Evolutionary conservation across 2,888 invertebrate genomes (phyloP), one percentile per base, ranked within the genome.

Genomic region (Villa cingulata): DNA sequence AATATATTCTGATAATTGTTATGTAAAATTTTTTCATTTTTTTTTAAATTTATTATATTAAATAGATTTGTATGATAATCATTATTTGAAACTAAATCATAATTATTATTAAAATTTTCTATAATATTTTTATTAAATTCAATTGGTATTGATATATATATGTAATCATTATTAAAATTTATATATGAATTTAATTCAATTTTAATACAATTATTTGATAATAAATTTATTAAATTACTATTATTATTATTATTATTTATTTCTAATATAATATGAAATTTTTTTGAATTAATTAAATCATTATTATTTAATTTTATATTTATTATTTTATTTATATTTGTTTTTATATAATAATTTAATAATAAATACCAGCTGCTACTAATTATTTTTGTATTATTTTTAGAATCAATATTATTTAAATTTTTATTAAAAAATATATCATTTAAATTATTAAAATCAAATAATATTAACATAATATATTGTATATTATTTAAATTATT

Each of bases 321-420:
- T 4, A 48, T 10, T 14, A 7, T 37, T 37, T 3, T 16, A 29
- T 14, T 29, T 16, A 23, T 9, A 27, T 37, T 10, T 23, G 14
- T n/a, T 23, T 18, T 17, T 12, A 17, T 41, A 14, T 32, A 4
- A 17, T 29, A 32, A 29, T 49, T 37, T 29, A 49, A 45, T 14
- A 45, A 14, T n/a, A 49, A 15, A 43, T 43, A 42, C 48, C 48
- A 49, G n/a, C n/a, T n/a, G n/a, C n/a, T n/a, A n/a, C n/a, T n/a
- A n/a, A n/a, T n/a, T n/a, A n/a, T n/a, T n/a, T n/a, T n/a, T n/a
- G n/a, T n/a, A n/a, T n/a, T n/a, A n/a, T n/a, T n/a, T n/a, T n/a
- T n/a, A n/a, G n/a, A n/a, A n/a, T n/a, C n/a, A n/a, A n/a, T n/a
- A n/a, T n/a, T n/a, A n/a, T n/a, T n/a, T 15, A 32, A 19, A 43